These are phyloP conservation scores for Acipenser ruthenus DNA, from an alignment of 2,797 vertebrate species.

Conservation along the genomic window DNA sequence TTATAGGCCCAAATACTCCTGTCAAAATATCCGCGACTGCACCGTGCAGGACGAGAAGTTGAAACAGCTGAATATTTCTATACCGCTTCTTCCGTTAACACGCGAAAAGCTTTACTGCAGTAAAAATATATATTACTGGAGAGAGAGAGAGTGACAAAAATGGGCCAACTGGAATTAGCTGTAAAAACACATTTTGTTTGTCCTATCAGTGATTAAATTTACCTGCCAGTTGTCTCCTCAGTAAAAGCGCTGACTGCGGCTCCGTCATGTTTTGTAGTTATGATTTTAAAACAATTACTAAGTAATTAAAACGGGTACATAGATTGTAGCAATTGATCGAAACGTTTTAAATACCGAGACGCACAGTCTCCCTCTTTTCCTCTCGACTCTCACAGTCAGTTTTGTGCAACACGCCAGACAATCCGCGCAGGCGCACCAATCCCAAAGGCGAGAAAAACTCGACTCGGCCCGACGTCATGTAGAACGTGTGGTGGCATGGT, in stretches of 20 bases:
- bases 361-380: constrained; percentile 11
- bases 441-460: neutral
- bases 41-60: no score
- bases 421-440: constrained; percentile 30
- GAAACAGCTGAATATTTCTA: no score
- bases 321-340: constrained; percentile 24
- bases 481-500: neutral
- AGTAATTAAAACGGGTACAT: constrained; percentile 9
- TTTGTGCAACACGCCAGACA: constrained; percentile 36
- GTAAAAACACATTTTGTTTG: neutral
- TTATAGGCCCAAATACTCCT: neutral
- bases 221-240: constrained; percentile 97
- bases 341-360: constrained; percentile 23
- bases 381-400: constrained; percentile 26
- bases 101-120: no score
- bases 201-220: constrained; percentile 39
- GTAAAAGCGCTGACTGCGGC: constrained; percentile 88
- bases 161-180: constrained; percentile 4
- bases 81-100: no score
- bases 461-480: neutral
- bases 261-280: constrained; percentile 73
- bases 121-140: no score
- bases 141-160: constrained; percentile 4
- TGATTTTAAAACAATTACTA: constrained; percentile 13
- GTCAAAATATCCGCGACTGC: constrained; percentile 14